These are phyloP conservation scores for Lasiurus borealis DNA, from an alignment of 2,113 vertebrate species.

Conservation along the genomic window DNA sequence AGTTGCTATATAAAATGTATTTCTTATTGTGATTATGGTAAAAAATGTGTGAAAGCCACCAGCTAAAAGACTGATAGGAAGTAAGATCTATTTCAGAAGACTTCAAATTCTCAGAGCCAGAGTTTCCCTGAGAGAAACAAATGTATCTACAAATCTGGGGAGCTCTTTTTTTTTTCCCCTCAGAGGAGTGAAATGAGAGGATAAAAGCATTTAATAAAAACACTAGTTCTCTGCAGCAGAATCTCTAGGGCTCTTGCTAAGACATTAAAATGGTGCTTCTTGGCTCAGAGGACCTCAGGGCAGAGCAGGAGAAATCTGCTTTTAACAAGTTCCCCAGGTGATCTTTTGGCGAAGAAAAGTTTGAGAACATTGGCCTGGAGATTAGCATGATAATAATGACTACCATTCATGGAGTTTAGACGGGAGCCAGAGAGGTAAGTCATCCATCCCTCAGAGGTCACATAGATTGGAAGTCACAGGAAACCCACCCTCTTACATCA, in stretches of 20 bases:
- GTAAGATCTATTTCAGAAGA: background rate
- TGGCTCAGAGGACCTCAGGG: background rate
- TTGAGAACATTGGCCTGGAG: background rate
- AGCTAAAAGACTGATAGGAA: background rate
- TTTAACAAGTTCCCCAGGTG: background rate
- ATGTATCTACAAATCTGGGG: background rate
- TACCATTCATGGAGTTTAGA: background rate
- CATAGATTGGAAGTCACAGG: background rate
- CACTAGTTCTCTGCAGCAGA: background rate
- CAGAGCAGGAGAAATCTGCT: background rate
- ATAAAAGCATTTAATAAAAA: background rate
- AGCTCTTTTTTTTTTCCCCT: background rate
- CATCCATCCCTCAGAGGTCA: background rate
- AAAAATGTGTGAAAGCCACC: background rate
- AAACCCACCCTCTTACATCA: background rate
- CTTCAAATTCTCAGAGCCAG: background rate
- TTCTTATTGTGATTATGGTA: background rate
- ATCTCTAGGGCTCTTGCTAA: conserved; percentile 20
- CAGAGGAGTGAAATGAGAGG: background rate
- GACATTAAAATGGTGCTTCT: background rate
- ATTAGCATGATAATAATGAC: background rate
- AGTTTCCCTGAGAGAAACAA: background rate
- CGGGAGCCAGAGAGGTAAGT: background rate
- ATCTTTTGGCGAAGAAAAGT: background rate
- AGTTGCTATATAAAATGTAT: background rate